Conservation (phyloP, 1,140 invertebrate species). For the Hyles vespertilio region DNA sequence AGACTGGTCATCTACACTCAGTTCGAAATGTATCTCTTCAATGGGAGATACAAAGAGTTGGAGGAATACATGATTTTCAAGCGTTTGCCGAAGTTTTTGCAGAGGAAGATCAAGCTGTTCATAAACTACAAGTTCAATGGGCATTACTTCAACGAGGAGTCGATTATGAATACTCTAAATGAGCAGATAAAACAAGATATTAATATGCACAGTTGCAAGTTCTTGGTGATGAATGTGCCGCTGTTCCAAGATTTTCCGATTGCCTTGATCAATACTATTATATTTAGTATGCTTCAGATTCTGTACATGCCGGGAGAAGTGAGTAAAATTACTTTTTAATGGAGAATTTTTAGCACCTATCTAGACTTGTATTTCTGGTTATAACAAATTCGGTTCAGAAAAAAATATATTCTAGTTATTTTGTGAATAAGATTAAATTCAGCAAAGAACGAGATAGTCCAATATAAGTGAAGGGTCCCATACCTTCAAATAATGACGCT, state of each 20-base stretch:
- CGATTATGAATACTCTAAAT: conserved; percentile 38
- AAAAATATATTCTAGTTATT: too few relatives aligned
- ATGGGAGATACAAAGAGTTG: conserved; percentile 31
- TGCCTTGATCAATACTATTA: conserved; percentile 38
- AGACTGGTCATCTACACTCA: conserved; percentile 32
- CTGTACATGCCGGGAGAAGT: conserved; percentile 43
- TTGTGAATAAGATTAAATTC: too few relatives aligned
- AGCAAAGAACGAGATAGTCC: too few relatives aligned
- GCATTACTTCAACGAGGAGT: conserved; percentile 34
- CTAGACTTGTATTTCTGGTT: too few relatives aligned
- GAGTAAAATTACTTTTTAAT: neutral
- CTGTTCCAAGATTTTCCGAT: conserved; percentile 40
- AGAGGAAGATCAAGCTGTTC: conserved; percentile 34
- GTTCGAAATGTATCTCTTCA: conserved; percentile 27
- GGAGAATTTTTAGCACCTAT: too few relatives aligned
- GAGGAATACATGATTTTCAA: conserved; percentile 33
- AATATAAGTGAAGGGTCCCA: too few relatives aligned
- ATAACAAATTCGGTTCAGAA: too few relatives aligned
- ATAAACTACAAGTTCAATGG: conserved; percentile 38
- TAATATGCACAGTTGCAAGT: conserved; percentile 39
- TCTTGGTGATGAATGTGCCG: conserved; percentile 33
- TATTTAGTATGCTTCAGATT: conserved; percentile 32
- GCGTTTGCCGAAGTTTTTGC: conserved; percentile 26
- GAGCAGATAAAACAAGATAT: conserved; percentile 48
- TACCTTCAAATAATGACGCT: too few relatives aligned